Percentiles rank a stretch among this genome's conserved stretches.
phyloP scores from a whole-genome alignment of 2,797 vertebrate genomes.

The Channa striata region DNA sequence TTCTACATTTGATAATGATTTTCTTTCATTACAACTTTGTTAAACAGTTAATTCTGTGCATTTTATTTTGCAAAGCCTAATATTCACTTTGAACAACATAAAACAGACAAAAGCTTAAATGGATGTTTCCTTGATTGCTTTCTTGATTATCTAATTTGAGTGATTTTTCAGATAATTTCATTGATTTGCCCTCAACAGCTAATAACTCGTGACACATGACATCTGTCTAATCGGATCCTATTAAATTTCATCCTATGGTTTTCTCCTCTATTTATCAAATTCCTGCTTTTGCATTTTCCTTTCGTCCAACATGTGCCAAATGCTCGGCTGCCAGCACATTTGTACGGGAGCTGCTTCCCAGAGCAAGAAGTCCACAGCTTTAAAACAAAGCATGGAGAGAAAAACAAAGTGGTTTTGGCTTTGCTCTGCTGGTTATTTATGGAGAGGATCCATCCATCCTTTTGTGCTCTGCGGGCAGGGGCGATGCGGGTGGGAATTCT shows the following conservation, averaged over 20 bases:
- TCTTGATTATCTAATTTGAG: not conserved
- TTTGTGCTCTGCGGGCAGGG: slow-evolving; percentile 72
- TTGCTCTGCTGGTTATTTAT: slow-evolving; percentile 79
- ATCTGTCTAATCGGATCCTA: slow-evolving; percentile 32
- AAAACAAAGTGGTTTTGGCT: slow-evolving; percentile 77
- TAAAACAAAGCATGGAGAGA: slow-evolving; percentile 71
- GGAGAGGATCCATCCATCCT: slow-evolving; percentile 80
- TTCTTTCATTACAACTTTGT: not conserved
- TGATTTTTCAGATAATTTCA: not conserved
- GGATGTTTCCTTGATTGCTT: too few species aligned
- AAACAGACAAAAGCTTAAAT: not conserved
- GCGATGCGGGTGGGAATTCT: slow-evolving; percentile 77
- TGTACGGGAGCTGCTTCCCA: slow-evolving; percentile 48
- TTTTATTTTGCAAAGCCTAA: slow-evolving; percentile 1
- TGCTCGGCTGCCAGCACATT: slow-evolving; percentile 54
- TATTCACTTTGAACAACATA: too few species aligned
- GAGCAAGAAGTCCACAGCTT: slow-evolving; percentile 39
- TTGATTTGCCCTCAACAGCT: not conserved
- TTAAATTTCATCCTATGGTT: slow-evolving; percentile 1
- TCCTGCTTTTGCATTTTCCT: slow-evolving; percentile 25
- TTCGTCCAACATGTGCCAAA: slow-evolving; percentile 33
- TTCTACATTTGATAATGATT: not conserved
- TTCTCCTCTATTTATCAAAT: slow-evolving; percentile 24
- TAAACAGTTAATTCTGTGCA: not conserved
- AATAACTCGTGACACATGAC: not conserved